These are phyloP conservation scores for Phenganax subtilis DNA, from an alignment of 92 coral and sea anemone genomes.

Conservation along the genomic window DNA sequence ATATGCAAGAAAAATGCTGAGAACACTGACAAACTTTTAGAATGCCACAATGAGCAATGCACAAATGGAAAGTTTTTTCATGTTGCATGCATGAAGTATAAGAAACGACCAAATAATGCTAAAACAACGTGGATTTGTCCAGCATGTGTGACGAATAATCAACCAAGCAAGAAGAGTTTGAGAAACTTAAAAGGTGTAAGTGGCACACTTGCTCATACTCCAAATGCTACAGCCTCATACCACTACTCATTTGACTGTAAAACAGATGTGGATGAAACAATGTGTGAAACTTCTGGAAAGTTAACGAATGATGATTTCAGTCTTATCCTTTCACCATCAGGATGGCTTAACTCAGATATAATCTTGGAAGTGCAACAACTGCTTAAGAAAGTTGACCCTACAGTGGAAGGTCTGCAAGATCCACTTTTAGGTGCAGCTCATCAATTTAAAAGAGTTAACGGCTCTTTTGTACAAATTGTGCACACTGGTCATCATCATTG, in stretches of 20 bases:
- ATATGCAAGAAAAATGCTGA: slow-evolving; percentile 50
- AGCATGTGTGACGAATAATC: slow-evolving; percentile 9
- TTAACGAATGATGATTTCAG: slow-evolving; percentile 40
- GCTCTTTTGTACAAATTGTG: slow-evolving; percentile 57
- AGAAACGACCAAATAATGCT: slow-evolving; percentile 63
- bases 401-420: slow-evolving; percentile 17
- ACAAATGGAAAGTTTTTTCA: slow-evolving; percentile 64
- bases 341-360: slow-evolving; percentile 19
- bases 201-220: neutral
- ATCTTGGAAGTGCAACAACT: slow-evolving; percentile 6
- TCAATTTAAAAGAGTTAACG: slow-evolving; percentile 17
- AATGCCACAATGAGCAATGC: slow-evolving; percentile 59
- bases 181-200: too few species aligned
- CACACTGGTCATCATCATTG: slow-evolving; percentile 45
- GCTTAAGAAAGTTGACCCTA: slow-evolving; percentile 27
- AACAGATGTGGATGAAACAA: slow-evolving; percentile 33
- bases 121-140: slow-evolving; percentile 56
- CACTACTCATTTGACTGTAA: slow-evolving; percentile 19
- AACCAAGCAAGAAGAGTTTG: too few species aligned
- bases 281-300: slow-evolving; percentile 41
- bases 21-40: slow-evolving; percentile 51
- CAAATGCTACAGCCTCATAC: slow-evolving; percentile 34
- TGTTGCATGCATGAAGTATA: slow-evolving; percentile 56
- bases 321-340: slow-evolving; percentile 14
- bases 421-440: slow-evolving; percentile 36